phyloP scores from a whole-genome alignment of 2,797 vertebrate genomes.

The Platyrinchus mystaceus region DNA sequence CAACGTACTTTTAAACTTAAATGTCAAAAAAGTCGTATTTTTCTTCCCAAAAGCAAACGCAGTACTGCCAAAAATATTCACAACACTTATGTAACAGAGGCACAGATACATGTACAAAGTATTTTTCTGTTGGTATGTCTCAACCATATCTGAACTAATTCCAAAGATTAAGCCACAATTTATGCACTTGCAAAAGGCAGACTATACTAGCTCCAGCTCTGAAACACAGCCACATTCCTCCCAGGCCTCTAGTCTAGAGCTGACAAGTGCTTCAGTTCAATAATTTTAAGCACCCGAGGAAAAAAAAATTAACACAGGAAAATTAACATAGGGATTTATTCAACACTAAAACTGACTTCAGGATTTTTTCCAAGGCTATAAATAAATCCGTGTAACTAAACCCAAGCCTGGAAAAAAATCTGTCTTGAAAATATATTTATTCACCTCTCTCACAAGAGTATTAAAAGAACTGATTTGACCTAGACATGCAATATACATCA shows the following conservation, averaged over 20 bases:
- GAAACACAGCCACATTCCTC: not conserved
- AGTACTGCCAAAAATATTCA: not conserved
- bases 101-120: not conserved
- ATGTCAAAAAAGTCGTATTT: not conserved
- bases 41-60: not conserved
- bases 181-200: not conserved
- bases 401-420: not conserved
- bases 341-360: not conserved
- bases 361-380: not conserved
- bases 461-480: not conserved
- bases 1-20: not conserved
- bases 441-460: not conserved
- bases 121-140: not conserved
- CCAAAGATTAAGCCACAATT: not conserved
- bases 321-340: not conserved
- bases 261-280: not conserved
- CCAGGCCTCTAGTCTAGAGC: not conserved
- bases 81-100: not conserved
- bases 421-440: not conserved
- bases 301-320: not conserved
- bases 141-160: not conserved
- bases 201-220: not conserved
- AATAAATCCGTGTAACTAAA: not conserved
- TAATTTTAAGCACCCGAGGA: not conserved
- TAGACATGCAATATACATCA: not conserved